Base-by-base conservation (phyloP, 1,140 invertebrate genomes). In the Phymastichus coffea region DNA sequence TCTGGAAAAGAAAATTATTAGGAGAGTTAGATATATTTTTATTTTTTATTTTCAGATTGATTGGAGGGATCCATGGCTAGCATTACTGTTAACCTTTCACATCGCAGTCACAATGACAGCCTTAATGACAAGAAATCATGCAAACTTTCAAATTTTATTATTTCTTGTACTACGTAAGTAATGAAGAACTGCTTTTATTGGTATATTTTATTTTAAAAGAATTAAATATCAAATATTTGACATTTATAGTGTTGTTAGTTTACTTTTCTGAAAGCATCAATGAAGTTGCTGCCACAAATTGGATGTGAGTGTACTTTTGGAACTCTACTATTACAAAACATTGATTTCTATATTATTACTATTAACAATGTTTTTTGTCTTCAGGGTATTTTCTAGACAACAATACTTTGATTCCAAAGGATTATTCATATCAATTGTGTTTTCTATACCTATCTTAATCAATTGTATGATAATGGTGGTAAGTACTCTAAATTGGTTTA, bases 391-490 rank as follows among this genome's bases (percentile, higher is more conserved):
- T 75, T 91, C 92, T 7, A 85, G 86, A 62, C 92, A 96, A 66
- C 93, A 95, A 71, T 95, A 95, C 77, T 96, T 96, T 78, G 94
- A 96, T 76, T 91, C 88, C 64, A 91, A 91, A 78, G 93, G 94
- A 33, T 80, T 95, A 56, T 96, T 96, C 74, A 94, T 95, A 82
- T 95, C 93, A 10, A 83, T 94, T 15, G 89, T 95, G 12, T 94
- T 94, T 77, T 95, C 92, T 8, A 87, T 92, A 68, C 94, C 94
- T 40, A 89, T 95, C 66, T 81, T 96, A 57, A 83, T 95, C 22
- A 95, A 94, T 76, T 95, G 92, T 71, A 92, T 95, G 86, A 84
- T 95, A 62, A 90, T 95, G 86, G 90, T 96, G 84, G 93, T 96
- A 84, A 88, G 91, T 88, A n/a, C n/a, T n/a, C n/a, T n/a, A n/a